phyloP scores from a whole-genome alignment of 2,113 vertebrate species.

The Sterrhoptilus dennistouni region DNA sequence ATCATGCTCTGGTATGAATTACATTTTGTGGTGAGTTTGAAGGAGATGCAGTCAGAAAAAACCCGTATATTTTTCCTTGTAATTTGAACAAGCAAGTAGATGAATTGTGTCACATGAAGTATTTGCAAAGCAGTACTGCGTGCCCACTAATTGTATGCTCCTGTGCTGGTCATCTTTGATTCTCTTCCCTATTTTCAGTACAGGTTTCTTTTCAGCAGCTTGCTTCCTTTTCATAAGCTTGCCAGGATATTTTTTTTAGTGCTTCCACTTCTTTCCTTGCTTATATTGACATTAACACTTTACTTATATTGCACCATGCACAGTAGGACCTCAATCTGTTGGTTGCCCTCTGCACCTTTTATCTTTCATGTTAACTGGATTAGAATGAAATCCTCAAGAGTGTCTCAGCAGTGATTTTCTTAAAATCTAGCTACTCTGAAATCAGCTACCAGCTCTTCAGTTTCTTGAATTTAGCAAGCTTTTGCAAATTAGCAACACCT shows the following conservation, averaged over 20 bases:
- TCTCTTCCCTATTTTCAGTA: not conserved
- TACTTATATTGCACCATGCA: not conserved
- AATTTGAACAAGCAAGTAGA: not conserved
- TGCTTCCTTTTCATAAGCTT: not conserved
- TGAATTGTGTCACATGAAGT: not conserved
- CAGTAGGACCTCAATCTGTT: not conserved
- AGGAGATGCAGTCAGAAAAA: not conserved
- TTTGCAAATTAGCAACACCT: not conserved
- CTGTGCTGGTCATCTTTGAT: not conserved
- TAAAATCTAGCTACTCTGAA: not conserved
- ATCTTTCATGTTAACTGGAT: not conserved
- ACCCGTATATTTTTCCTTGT: accelerated
- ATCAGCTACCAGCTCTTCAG: not conserved
- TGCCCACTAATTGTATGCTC: not conserved
- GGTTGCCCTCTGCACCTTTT: not conserved
- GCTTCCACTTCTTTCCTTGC: not conserved
- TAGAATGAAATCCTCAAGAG: not conserved
- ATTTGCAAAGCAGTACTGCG: not conserved
- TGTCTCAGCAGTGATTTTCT: not conserved
- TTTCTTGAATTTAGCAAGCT: not conserved
- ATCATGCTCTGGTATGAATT: not conserved
- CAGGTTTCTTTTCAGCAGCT: not conserved
- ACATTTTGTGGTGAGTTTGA: not conserved
- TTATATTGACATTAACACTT: not conserved
- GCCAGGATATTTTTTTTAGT: not conserved